phyloP scores from a whole-genome alignment of 2,797 vertebrate genomes.

The Poecilia gillii region DNA sequence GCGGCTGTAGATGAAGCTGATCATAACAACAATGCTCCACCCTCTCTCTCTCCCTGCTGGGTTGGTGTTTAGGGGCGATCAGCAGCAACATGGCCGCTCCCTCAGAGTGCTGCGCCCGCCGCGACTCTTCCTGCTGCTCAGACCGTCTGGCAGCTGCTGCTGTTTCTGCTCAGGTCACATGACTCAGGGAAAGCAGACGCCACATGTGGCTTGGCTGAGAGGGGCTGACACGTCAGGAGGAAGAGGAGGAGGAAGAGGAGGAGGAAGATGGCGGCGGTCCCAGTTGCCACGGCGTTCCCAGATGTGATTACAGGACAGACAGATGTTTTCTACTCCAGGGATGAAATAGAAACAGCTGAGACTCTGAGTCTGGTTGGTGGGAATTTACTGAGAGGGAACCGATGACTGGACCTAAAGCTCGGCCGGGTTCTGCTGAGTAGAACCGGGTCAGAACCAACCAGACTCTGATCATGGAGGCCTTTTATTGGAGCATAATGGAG shows the following conservation, averaged over 20 bases:
- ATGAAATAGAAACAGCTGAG: background rate
- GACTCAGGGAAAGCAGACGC: slow-evolving; percentile 31
- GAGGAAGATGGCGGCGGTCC: background rate
- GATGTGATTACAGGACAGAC: background rate
- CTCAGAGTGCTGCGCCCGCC: background rate
- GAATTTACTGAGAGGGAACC: too few species aligned
- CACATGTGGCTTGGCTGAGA: slow-evolving; percentile 53
- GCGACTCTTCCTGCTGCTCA: background rate
- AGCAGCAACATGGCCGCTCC: background rate
- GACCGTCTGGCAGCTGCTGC: background rate
- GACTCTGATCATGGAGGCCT: background rate
- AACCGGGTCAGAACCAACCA: background rate
- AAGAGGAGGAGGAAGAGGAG: background rate
- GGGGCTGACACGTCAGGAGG: slow-evolving; percentile 48
- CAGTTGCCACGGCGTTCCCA: background rate
- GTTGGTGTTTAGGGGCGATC: background rate
- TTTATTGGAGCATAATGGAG: background rate
- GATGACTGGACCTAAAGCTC: background rate
- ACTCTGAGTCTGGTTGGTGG: too few species aligned
- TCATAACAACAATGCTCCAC: background rate
- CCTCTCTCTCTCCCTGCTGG: background rate
- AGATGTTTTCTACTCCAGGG: background rate
- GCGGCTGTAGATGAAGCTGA: background rate
- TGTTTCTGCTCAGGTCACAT: slow-evolving; percentile 24
- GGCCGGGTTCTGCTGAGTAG: background rate